Conservation (phyloP, 2,888 invertebrate species). For the Drosophila paranaensis region DNA sequence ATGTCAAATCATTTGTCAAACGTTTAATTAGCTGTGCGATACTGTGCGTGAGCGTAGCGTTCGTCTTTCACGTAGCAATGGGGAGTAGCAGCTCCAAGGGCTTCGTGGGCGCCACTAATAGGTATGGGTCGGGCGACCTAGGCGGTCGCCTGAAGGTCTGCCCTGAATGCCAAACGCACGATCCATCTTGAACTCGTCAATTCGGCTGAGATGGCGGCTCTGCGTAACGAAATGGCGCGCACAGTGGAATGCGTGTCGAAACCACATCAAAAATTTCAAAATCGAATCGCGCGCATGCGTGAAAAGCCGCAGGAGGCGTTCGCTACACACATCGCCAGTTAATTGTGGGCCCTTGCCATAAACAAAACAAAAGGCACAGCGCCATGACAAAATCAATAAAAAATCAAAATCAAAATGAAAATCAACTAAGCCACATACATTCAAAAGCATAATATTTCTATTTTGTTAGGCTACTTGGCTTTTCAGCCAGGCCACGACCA, state of each 20-base stretch:
- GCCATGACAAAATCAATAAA: constrained; percentile 69
- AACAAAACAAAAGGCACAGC: constrained; percentile 38
- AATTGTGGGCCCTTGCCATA: constrained; percentile 35
- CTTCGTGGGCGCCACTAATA: constrained; percentile 47
- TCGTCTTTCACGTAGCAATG: constrained; percentile 4
- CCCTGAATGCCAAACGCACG: constrained; percentile 32
- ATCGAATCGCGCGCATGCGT: constrained; percentile 69
- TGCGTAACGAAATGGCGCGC: constrained; percentile 71
- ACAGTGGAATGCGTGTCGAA: constrained; percentile 70
- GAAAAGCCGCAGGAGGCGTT: constrained; percentile 70
- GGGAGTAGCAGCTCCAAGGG: constrained; percentile 31
- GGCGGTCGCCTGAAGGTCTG: constrained; percentile 52
- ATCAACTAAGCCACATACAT: constrained; percentile 13
- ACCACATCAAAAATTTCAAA: constrained; percentile 50
- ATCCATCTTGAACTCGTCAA: constrained; percentile 67
- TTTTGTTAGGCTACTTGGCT: constrained; percentile 64
- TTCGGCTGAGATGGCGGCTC: constrained; percentile 19
- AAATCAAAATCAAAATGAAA: constrained; percentile 18
- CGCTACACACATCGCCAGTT: constrained; percentile 49
- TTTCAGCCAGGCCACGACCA: constrained; percentile 42
- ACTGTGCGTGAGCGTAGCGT: constrained; percentile 1
- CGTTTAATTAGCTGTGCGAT: constrained; percentile 60
- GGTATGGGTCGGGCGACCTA: constrained; percentile 36
- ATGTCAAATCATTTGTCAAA: constrained; percentile 77
- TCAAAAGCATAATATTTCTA: constrained; percentile 32